Percentiles rank a stretch among this genome's conserved stretches.
Conservation (phyloP, 1,140 invertebrate genomes). For the Procambarus clarkii region DNA sequence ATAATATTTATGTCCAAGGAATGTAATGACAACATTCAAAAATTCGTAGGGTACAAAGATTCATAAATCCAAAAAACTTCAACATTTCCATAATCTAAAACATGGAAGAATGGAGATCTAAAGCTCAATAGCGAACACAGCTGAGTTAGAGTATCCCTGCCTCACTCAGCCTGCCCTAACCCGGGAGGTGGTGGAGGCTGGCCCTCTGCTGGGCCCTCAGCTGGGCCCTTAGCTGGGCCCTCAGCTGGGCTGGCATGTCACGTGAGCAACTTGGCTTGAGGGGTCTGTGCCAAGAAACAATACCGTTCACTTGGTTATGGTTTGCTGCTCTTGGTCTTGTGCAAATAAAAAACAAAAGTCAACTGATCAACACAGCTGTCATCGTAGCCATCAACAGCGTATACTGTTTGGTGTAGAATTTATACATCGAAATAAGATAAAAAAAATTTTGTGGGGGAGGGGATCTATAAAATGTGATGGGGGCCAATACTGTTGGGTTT, state of each 20-base stretch:
- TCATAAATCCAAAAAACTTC: constrained; percentile 68
- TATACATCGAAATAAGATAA: neutral
- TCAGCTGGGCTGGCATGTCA: constrained; percentile 40
- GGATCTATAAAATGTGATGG: neutral
- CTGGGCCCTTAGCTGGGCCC: neutral
- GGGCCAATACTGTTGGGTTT: neutral
- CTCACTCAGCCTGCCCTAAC: too few species aligned
- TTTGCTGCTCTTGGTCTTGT: constrained; percentile 34
- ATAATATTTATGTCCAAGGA: constrained; percentile 64
- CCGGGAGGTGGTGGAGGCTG: too few species aligned
- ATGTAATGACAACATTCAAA: constrained; percentile 66
- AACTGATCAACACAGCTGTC: neutral
- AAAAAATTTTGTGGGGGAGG: neutral
- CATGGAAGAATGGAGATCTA: constrained; percentile 67
- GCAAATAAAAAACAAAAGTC: neutral
- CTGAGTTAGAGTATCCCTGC: constrained; percentile 22
- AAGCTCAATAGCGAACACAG: constrained; percentile 57
- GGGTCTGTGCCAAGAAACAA: constrained; percentile 45
- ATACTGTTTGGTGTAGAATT: neutral
- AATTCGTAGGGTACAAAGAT: constrained; percentile 68
- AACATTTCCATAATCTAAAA: constrained; percentile 71
- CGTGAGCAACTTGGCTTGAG: constrained; percentile 65
- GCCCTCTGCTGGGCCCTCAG: too few species aligned
- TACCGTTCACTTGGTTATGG: constrained; percentile 23
- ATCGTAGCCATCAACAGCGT: neutral